Evolutionary conservation across 2,797 vertebrate species (phyloP).

Genomic region (Balearica regulorum): DNA sequence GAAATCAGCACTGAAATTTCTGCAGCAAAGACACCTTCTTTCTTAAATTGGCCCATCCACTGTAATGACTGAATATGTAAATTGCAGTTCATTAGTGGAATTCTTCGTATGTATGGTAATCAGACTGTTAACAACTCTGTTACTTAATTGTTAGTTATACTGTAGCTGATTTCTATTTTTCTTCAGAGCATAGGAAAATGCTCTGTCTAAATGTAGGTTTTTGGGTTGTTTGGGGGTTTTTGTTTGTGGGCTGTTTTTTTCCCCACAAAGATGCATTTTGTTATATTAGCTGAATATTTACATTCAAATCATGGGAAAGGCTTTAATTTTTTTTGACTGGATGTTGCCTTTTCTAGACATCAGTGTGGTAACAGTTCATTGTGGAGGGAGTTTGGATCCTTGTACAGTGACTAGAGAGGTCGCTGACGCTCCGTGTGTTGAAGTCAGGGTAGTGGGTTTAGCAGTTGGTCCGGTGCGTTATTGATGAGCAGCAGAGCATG

Average conservation of each 20-base stretch:
- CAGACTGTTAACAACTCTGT: slow-evolving; percentile 75
- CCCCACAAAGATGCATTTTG: background rate
- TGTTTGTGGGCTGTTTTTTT: background rate
- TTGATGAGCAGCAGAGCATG: background rate
- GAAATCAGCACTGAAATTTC: slow-evolving; percentile 31
- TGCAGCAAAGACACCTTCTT: slow-evolving; percentile 20
- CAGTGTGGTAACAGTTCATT: background rate
- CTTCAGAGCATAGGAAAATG: background rate
- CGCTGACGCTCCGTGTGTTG: background rate
- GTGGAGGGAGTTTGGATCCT: background rate
- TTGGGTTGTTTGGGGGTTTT: background rate
- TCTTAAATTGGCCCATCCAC: slow-evolving; percentile 68
- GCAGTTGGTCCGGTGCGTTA: background rate
- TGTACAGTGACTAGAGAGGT: background rate
- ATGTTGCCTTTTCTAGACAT: background rate
- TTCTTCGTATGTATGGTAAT: slow-evolving; percentile 77
- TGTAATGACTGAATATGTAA: slow-evolving; percentile 76
- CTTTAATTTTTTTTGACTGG: background rate
- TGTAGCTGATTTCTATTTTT: slow-evolving; percentile 62
- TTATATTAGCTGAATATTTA: background rate
- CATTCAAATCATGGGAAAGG: background rate
- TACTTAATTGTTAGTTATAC: slow-evolving; percentile 72
- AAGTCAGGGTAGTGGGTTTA: background rate
- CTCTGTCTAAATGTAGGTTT: background rate
- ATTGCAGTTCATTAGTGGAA: slow-evolving; percentile 76